These are phyloP conservation scores for Oncorhynchus gorbuscha DNA, from an alignment of 2,113 vertebrate species.

Conservation along the genomic window DNA sequence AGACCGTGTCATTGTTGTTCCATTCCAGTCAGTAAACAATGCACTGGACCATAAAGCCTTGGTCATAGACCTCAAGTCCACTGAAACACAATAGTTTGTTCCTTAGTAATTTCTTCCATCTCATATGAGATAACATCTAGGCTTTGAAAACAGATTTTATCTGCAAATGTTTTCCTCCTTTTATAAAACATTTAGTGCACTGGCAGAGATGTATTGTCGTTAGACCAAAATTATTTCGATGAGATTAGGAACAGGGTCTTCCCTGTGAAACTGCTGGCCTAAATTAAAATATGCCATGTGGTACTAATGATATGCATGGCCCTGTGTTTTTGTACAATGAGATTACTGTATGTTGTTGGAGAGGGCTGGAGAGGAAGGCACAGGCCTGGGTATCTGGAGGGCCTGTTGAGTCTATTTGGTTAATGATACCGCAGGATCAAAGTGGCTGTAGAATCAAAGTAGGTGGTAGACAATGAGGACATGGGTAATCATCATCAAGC, in stretches of 20 bases:
- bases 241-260: constrained; percentile 42
- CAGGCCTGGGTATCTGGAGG: constrained; percentile 41
- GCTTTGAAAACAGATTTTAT: constrained; percentile 8
- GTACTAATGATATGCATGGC: constrained; percentile 40
- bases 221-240: background rate
- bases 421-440: constrained; percentile 55
- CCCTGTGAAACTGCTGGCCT: constrained; percentile 21
- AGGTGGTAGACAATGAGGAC: constrained; percentile 13
- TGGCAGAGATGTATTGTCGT: background rate
- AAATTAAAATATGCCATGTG: constrained; percentile 26
- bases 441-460: constrained; percentile 38
- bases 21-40: background rate
- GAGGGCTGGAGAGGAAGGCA: constrained; percentile 12
- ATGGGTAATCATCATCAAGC: constrained; percentile 16
- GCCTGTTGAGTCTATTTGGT: constrained; percentile 33
- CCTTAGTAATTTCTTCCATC: background rate
- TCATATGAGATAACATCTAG: background rate
- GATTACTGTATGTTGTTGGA: constrained; percentile 53
- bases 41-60: background rate
- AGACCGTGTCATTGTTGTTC: background rate
- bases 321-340: constrained; percentile 42
- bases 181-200: constrained; percentile 15
- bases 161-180: constrained; percentile 34
- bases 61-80: background rate
- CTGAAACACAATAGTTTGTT: background rate